Conservation (phyloP, 2,888 invertebrate genomes). For the Cryptophagus acutangulus region DNA sequence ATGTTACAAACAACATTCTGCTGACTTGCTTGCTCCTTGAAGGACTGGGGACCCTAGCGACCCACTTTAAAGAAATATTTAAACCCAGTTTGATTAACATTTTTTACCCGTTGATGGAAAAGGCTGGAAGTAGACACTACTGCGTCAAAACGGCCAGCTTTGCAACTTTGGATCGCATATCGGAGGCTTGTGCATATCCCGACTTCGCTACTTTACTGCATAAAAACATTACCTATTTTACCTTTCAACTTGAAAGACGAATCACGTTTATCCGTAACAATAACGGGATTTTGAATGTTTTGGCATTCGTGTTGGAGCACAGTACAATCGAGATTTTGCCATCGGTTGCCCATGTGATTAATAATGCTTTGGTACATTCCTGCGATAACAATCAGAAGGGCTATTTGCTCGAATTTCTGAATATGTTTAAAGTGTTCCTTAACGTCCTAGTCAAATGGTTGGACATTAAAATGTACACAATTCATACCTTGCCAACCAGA, state of each 20-base stretch:
- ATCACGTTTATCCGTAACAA: conserved; percentile 60
- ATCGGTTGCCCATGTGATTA: conserved; percentile 63
- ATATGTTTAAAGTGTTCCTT: conserved; percentile 67
- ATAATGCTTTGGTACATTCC: conserved; percentile 59
- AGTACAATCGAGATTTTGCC: conserved; percentile 61
- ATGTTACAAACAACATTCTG: conserved; percentile 56
- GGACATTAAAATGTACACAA: conserved; percentile 33
- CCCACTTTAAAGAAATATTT: conserved; percentile 51
- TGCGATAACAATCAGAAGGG: conserved; percentile 56
- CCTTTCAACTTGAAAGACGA: conserved; percentile 62
- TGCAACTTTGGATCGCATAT: conserved; percentile 55
- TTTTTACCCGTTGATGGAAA: conserved; percentile 64
- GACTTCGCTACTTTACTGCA: conserved; percentile 59
- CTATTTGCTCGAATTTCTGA: conserved; percentile 59
- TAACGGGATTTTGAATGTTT: conserved; percentile 64
- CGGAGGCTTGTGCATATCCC: conserved; percentile 53
- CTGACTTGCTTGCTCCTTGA: conserved; percentile 65
- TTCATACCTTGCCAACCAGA: too few species aligned
- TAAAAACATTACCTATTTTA: conserved; percentile 68
- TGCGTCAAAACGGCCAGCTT: conserved; percentile 60
- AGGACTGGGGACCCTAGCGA: conserved; percentile 63
- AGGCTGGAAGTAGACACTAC: conserved; percentile 64
- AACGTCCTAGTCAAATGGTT: conserved; percentile 59
- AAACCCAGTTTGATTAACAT: conserved; percentile 60
- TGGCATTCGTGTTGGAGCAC: conserved; percentile 67